These are phyloP conservation scores for Hoplias malabaricus DNA, from an alignment of 2,113 vertebrate genomes.

Conservation along the genomic window DNA sequence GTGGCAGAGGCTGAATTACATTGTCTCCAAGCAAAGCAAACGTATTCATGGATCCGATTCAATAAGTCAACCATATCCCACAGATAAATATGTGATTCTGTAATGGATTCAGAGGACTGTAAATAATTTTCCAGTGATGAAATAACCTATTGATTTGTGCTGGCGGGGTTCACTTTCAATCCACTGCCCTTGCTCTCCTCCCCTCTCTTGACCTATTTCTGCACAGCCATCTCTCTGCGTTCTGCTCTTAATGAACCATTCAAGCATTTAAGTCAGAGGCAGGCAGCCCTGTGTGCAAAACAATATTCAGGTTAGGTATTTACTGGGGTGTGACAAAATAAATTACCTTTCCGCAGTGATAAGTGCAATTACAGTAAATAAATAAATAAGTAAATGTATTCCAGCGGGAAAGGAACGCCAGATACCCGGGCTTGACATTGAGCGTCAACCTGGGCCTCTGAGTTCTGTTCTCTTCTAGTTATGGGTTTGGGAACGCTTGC, in stretches of 20 bases:
- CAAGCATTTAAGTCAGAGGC: slow-evolving; percentile 53
- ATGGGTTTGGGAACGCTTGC: neutral
- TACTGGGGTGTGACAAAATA: slow-evolving; percentile 71
- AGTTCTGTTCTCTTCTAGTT: neutral
- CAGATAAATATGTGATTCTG: slow-evolving; percentile 51
- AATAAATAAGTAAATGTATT: neutral
- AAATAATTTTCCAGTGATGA: slow-evolving; percentile 50
- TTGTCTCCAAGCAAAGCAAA: slow-evolving; percentile 30
- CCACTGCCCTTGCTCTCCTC: slow-evolving; percentile 9
- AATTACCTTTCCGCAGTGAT: slow-evolving; percentile 70
- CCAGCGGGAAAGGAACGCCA: slow-evolving; percentile 12
- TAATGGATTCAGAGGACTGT: slow-evolving; percentile 48
- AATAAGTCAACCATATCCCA: slow-evolving; percentile 36
- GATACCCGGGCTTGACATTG: slow-evolving; percentile 1
- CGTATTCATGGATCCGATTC: slow-evolving; percentile 40
- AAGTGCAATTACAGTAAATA: slow-evolving; percentile 65
- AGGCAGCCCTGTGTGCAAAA: slow-evolving; percentile 52
- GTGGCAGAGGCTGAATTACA: neutral
- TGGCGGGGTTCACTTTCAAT: slow-evolving; percentile 59
- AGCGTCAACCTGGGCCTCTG: neutral
- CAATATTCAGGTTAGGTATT: slow-evolving; percentile 67
- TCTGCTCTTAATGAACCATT: slow-evolving; percentile 61
- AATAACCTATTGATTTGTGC: slow-evolving; percentile 67
- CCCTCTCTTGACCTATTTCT: slow-evolving; percentile 30
- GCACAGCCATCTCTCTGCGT: slow-evolving; percentile 48